These are phyloP conservation scores for Vannuccia rotundouncinata DNA, from an alignment of 2,888 invertebrate species.

Conservation along the genomic window DNA sequence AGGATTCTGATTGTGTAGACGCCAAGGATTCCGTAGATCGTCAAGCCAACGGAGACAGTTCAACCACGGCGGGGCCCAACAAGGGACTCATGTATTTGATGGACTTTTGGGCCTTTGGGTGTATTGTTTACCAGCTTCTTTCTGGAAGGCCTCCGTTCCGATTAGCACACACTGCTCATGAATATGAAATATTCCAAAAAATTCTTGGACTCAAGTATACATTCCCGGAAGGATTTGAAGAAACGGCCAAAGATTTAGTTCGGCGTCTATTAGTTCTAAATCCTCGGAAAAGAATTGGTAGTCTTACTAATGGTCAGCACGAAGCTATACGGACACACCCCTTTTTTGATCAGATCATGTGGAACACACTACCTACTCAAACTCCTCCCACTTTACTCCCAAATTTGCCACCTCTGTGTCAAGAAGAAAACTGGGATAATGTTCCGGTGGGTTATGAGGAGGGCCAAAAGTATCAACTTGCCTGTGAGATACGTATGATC, in stretches of 20 bases:
- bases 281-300: constrained; percentile 73
- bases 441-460: constrained; percentile 35
- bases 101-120: constrained; percentile 91
- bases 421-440: constrained; percentile 36
- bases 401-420: background rate
- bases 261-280: constrained; percentile 75
- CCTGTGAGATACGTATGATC: constrained; percentile 29
- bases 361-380: constrained; percentile 69
- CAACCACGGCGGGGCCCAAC: background rate
- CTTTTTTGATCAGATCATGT: constrained; percentile 76
- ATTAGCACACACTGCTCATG: constrained; percentile 68
- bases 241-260: constrained; percentile 77
- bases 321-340: constrained; percentile 75
- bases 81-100: constrained; percentile 32
- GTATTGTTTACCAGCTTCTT: constrained; percentile 92
- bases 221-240: constrained; percentile 82
- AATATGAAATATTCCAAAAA: constrained; percentile 91
- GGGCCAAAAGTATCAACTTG: constrained; percentile 32
- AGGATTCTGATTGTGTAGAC: constrained; percentile 60
- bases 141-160: constrained; percentile 85
- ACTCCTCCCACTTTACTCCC: constrained; percentile 65
- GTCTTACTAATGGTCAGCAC: constrained; percentile 63
- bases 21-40: background rate
- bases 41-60: too few species aligned
- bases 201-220: constrained; percentile 81